phyloP scores from a whole-genome alignment of 2,113 vertebrate genomes.

The Siniperca knerii region DNA sequence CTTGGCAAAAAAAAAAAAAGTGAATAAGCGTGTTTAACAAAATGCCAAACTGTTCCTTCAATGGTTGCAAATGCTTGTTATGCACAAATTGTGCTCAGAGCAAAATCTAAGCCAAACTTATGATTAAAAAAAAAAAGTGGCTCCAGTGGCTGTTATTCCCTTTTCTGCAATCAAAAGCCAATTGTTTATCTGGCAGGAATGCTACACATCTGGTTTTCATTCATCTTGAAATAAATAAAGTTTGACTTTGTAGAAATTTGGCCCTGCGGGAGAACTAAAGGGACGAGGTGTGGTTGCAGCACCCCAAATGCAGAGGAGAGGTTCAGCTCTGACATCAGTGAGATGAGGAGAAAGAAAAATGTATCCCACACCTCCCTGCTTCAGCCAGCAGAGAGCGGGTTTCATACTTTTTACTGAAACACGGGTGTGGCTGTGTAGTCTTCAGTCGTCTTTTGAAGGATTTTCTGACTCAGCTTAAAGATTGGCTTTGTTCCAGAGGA shows the following conservation, averaged over 20 bases:
- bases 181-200: constrained; percentile 21
- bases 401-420: constrained; percentile 16
- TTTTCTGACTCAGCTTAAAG: constrained; percentile 41
- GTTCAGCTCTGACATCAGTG: constrained; percentile 44
- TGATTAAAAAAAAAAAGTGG: neutral
- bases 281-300: constrained; percentile 15
- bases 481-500: constrained; percentile 35
- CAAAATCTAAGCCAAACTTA: constrained; percentile 5
- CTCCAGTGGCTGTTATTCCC: neutral
- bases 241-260: neutral
- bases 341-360: constrained; percentile 6
- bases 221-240: neutral
- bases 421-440: constrained; percentile 47
- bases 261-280: neutral
- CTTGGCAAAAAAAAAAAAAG: neutral
- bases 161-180: constrained; percentile 24
- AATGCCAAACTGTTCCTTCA: neutral
- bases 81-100: constrained; percentile 12
- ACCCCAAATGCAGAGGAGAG: neutral
- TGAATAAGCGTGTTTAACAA: neutral
- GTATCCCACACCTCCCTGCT: constrained; percentile 2
- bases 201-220: constrained; percentile 43
- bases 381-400: constrained; percentile 35
- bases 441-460: neutral
- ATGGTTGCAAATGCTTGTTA: neutral